These are phyloP conservation scores for Monochamus saltuarius DNA, from an alignment of 1,140 invertebrate genomes.

Conservation along the genomic window DNA sequence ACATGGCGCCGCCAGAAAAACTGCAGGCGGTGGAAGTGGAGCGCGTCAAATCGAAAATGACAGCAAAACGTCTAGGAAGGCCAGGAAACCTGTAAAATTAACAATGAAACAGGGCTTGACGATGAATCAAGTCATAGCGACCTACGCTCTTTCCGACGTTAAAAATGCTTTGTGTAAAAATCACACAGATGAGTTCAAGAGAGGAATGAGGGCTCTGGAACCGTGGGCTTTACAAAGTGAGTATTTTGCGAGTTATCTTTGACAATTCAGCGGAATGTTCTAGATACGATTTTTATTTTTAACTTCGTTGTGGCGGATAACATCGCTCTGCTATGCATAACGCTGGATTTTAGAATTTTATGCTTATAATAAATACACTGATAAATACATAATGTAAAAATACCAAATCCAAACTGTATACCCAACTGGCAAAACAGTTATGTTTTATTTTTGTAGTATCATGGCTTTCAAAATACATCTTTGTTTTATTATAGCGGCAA, in stretches of 20 bases:
- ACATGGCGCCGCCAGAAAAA: background rate
- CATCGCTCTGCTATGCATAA: too few relatives aligned
- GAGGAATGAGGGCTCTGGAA: constrained; percentile 36
- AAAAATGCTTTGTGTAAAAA: constrained; percentile 34
- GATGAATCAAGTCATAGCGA: constrained; percentile 41
- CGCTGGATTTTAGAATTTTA: too few relatives aligned
- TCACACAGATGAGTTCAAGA: constrained; percentile 36
- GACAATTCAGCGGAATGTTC: background rate
- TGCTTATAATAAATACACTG: too few relatives aligned
- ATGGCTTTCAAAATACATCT: too few relatives aligned
- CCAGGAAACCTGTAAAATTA: constrained; percentile 33
- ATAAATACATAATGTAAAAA: too few relatives aligned
- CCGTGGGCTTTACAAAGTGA: constrained; percentile 43
- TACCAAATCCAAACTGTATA: too few relatives aligned
- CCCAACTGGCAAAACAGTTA: too few relatives aligned
- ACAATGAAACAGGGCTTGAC: constrained; percentile 38
- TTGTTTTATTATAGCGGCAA: too few relatives aligned
- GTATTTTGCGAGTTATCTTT: constrained; percentile 4
- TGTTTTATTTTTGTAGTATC: too few relatives aligned
- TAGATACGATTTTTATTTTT: too few relatives aligned
- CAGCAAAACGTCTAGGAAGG: constrained; percentile 4
- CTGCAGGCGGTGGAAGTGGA: background rate
- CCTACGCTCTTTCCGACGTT: constrained; percentile 30
- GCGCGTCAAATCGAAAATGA: too few relatives aligned
- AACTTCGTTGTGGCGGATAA: too few relatives aligned